Percentiles rank a stretch among this genome's conserved stretches.
Evolutionary conservation across 2,888 invertebrate species (phyloP).

Genomic region (Noctua fimbriata): DNA sequence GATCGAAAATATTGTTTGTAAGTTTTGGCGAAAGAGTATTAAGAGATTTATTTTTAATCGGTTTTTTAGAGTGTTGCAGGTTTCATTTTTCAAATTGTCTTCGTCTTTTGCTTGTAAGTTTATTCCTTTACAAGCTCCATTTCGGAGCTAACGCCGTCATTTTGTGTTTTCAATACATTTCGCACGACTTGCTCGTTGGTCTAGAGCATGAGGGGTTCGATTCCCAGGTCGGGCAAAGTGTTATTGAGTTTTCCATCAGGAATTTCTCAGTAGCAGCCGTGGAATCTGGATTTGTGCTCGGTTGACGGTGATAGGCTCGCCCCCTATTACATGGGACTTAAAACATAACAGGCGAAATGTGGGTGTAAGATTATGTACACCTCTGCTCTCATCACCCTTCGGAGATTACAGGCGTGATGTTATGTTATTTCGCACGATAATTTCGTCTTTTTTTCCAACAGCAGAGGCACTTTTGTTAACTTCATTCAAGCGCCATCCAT

Average conservation of each 20-base stretch:
- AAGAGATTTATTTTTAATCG: background rate
- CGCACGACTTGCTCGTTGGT: background rate
- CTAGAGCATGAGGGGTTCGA: no score
- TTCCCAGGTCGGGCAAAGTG: no score
- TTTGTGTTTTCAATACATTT: background rate
- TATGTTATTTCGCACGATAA: background rate
- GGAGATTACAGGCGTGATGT: no score
- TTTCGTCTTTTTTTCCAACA: background rate
- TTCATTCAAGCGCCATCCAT: background rate
- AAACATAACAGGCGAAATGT: no score
- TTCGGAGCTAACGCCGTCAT: background rate
- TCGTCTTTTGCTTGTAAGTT: background rate
- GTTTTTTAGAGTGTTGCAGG: background rate
- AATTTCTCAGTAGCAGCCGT: no score
- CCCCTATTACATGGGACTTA: no score
- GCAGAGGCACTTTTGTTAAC: background rate
- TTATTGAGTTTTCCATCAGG: no score
- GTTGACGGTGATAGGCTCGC: no score
- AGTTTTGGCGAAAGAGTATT: background rate
- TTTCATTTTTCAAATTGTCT: background rate
- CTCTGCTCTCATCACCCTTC: no score
- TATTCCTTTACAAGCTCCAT: background rate
- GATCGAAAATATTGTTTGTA: constrained; percentile 4
- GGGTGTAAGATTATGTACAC: no score
- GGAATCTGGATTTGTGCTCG: no score